Base-by-base conservation (phyloP, 30 jellyfish, hydroid and myxozoan species). In the Aurelia aurita complex sp. Pacific region DNA sequence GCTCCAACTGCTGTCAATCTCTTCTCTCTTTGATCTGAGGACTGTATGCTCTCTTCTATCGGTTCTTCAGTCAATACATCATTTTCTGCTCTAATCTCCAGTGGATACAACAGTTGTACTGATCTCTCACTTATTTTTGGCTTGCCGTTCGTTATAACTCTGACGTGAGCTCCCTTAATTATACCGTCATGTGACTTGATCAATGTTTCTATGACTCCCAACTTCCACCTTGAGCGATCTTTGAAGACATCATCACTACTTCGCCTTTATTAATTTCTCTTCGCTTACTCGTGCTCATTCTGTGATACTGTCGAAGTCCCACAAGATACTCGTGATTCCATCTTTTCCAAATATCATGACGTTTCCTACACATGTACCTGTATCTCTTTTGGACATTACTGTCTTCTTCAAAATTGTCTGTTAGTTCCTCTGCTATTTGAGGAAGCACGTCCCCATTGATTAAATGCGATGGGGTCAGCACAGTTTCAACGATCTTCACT, bases 311-410 rank as follows among this genome's bases (percentile, higher is more conserved):
- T 61, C 86, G 46, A 12, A 76, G 75, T 9, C 76, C 46, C 23
- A 73, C 14, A 11, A 73, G 16, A 13, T 76, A 76, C 5, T 76
- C 86, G 17, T 76, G 46, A 10, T 10, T 19, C 86, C 77, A 76
- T 76, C 86, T 76, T 53, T 35, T 76, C 86, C 86, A 76, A 40
- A 40, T 40, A 9, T 40, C 52, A 57, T 51, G 32, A 11, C 75
- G 32, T 18, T 10, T 14, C 60, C 46, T 76, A 40, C 86, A 76
- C 13, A 76, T 12, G n/a, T 73, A 73, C 38, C 18, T 38, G 16
- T 9, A 16, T 23, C 83, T n/a, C 5, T 4, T 36, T 5, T 53
- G 23, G 69, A 46, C 79, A 16, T 18, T 7, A 19, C 12, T n/a
- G 13, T 16, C 17, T 34, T 69, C 79, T 11, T 69, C 79, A 8